Percentiles rank a stretch among this genome's conserved stretches.
Conservation (phyloP, 1,140 invertebrate species). For the Drosophila melanogaster region DNA sequence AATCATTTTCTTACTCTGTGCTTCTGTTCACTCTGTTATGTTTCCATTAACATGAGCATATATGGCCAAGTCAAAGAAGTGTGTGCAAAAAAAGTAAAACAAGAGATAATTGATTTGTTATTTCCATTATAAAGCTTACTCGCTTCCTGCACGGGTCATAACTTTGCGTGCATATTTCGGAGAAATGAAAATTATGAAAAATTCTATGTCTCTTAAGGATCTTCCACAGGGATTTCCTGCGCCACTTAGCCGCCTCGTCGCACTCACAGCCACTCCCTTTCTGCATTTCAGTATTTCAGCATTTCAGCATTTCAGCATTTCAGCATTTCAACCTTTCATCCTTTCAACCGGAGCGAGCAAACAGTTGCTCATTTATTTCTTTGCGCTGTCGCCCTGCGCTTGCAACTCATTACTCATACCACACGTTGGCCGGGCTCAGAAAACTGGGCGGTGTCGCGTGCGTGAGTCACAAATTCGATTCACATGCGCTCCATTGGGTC, state of each 20-base stretch:
- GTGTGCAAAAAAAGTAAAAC: neutral
- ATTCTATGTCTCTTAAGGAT: constrained; percentile 11
- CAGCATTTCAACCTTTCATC: too few species aligned
- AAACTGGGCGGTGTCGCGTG: neutral
- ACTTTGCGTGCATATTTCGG: neutral
- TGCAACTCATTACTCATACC: constrained; percentile 68
- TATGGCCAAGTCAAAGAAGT: neutral
- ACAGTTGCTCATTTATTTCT: constrained; percentile 59
- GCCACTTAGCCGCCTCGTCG: constrained; percentile 19
- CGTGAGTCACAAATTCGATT: constrained; percentile 25
- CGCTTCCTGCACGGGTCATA: neutral
- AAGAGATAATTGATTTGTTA: neutral
- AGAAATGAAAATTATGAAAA: constrained; percentile 3
- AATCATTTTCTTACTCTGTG: neutral
- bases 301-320: too few species aligned
- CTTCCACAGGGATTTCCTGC: constrained; percentile 5
- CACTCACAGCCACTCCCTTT: neutral
- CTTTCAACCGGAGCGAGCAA: neutral
- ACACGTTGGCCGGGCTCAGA: constrained; percentile 48
- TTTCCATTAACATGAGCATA: neutral
- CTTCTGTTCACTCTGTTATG: neutral
- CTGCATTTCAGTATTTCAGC: too few species aligned
- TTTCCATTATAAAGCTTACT: neutral
- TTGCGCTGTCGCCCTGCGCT: constrained; percentile 25
- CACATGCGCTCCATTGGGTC: constrained; percentile 51